phyloP scores from a whole-genome alignment of 1,140 invertebrate genomes.

The Aphis craccivora region DNA sequence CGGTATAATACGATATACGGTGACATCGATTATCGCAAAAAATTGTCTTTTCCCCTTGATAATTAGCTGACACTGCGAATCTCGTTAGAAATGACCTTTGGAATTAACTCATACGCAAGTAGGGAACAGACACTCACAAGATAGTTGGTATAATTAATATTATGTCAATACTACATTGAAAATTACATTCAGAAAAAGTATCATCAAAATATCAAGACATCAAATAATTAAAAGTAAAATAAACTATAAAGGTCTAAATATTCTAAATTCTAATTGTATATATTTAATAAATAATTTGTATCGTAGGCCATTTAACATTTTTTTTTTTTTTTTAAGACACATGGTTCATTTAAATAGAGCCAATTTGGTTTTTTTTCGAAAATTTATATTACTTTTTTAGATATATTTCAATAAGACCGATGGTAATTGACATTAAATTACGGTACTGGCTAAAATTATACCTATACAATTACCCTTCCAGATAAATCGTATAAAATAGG shows the following conservation, averaged over 20 bases:
- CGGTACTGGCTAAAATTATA: too few relatives aligned
- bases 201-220: neutral
- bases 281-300: neutral
- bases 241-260: neutral
- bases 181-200: neutral
- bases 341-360: too few relatives aligned
- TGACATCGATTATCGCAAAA: neutral
- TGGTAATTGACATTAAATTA: too few relatives aligned
- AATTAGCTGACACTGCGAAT: neutral
- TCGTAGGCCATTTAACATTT: neutral
- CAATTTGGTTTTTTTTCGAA: too few relatives aligned
- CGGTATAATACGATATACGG: neutral
- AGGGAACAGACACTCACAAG: neutral
- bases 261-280: neutral
- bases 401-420: too few relatives aligned
- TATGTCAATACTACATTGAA: neutral
- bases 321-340: too few relatives aligned
- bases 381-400: too few relatives aligned
- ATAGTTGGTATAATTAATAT: neutral
- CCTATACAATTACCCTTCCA: too few relatives aligned
- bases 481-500: too few relatives aligned
- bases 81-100: neutral
- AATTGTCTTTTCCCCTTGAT: neutral
- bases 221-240: neutral
- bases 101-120: neutral